phyloP scores from a whole-genome alignment of 1,140 invertebrate species.

The Gonioctena quinquepunctata region DNA sequence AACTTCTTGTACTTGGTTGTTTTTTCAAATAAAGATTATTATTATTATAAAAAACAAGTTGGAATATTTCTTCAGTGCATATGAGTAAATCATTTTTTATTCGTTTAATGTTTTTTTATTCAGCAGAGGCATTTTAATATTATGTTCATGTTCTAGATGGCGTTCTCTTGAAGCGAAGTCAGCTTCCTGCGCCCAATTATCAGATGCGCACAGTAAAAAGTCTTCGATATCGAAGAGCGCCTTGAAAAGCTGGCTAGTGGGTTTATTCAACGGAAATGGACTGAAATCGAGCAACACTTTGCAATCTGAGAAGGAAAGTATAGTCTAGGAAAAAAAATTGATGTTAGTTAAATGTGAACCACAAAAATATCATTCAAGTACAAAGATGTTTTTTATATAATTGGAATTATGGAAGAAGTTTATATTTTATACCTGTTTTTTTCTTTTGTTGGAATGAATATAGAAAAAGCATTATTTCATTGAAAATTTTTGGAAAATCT shows the following conservation, averaged over 20 bases:
- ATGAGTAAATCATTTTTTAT: too few species aligned
- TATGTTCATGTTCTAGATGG: constrained; percentile 63
- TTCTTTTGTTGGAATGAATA: background rate
- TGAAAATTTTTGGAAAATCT: background rate
- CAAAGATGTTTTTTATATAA: background rate
- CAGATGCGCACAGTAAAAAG: constrained; percentile 58
- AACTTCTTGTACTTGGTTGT: too few species aligned
- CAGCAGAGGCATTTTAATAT: too few species aligned
- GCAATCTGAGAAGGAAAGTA: constrained; percentile 53
- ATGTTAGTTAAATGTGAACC: constrained; percentile 1
- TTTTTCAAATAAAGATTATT: too few species aligned
- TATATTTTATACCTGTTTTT: background rate
- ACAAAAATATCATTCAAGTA: constrained; percentile 1
- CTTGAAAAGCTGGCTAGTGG: constrained; percentile 69
- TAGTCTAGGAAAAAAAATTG: constrained; percentile 40
- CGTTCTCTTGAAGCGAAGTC: constrained; percentile 73
- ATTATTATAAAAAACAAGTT: too few species aligned
- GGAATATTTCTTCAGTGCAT: too few species aligned
- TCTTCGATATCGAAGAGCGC: constrained; percentile 59
- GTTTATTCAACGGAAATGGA: constrained; percentile 69
- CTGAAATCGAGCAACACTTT: constrained; percentile 64
- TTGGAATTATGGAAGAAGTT: background rate
- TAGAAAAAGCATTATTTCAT: background rate
- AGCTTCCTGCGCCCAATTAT: constrained; percentile 51
- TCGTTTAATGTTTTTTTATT: too few species aligned